Percentiles rank a stretch among this genome's conserved stretches.
phyloP scores from a whole-genome alignment of 37 sponge, comb jelly and placozoan genomes.

The Aphrocallistes beatrix region DNA sequence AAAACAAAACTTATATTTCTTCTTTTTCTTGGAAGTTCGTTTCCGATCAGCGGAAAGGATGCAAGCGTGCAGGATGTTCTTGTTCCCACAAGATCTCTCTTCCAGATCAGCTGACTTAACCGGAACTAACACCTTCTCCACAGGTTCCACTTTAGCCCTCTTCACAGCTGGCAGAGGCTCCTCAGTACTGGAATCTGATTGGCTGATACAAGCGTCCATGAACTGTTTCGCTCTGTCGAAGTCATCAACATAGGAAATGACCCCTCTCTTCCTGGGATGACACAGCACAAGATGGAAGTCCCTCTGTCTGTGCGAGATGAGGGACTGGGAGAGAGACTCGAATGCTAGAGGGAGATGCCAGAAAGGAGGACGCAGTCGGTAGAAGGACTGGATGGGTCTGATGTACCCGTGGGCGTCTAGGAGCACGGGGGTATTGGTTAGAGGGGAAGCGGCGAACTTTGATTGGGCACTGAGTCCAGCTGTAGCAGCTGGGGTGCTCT shows the following conservation, averaged over 20 bases:
- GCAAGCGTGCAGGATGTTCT: not conserved
- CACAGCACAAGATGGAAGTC: not conserved
- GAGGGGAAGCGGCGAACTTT: not conserved
- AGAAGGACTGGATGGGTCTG: conserved; percentile 5
- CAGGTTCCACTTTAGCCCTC: not conserved
- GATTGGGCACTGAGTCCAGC: not conserved
- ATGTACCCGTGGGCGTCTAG: not conserved
- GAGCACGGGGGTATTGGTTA: not conserved
- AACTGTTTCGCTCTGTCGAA: not conserved
- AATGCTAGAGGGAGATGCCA: not conserved
- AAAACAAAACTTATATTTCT: not conserved
- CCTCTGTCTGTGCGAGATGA: not conserved
- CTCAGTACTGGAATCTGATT: not conserved
- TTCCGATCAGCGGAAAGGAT: not conserved
- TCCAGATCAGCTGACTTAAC: not conserved
- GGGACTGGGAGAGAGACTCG: not conserved
- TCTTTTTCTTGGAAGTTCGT: not conserved
- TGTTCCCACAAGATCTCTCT: not conserved
- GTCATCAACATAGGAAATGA: not conserved
- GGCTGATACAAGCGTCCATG: not conserved
- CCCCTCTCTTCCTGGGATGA: not conserved
- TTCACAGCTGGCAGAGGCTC: not conserved
- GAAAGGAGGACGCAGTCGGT: not conserved
- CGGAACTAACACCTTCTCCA: not conserved
- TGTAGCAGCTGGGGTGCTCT: conserved; percentile 4